Evolutionary conservation across 2,797 vertebrate species (phyloP).

Genomic region (Catostomus latipinnis): DNA sequence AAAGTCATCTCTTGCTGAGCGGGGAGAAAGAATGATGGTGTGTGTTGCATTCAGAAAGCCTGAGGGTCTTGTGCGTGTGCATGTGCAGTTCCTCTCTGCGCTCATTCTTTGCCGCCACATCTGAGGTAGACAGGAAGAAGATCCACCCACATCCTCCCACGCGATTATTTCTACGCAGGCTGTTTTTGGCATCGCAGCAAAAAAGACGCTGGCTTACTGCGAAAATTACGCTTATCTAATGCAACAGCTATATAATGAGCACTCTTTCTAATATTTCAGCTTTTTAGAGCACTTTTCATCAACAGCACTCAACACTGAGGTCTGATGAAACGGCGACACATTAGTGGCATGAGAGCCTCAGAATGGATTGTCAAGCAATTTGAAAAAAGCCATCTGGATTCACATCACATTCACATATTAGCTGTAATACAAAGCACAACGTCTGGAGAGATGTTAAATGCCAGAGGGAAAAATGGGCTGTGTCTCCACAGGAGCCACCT

Average conservation of each 20-base stretch:
- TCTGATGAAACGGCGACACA: conserved; percentile 26
- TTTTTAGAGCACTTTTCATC: conserved; percentile 30
- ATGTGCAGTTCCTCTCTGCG: conserved; percentile 34
- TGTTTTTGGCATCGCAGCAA: conserved; percentile 29
- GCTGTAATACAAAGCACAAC: conserved; percentile 60
- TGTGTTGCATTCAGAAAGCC: conserved; percentile 25
- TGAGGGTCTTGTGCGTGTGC: conserved; percentile 41
- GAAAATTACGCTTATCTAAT: conserved; percentile 45
- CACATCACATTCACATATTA: conserved; percentile 71
- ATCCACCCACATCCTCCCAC: conserved; percentile 53
- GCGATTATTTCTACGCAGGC: conserved; percentile 39
- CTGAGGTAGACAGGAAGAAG: conserved; percentile 42
- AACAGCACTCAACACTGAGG: neutral
- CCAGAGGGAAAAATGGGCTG: conserved; percentile 30
- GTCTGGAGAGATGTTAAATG: conserved; percentile 57
- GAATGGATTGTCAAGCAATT: conserved; percentile 65
- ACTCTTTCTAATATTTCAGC: conserved; percentile 34
- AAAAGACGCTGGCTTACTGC: conserved; percentile 34
- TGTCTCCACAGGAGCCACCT: conserved; percentile 45
- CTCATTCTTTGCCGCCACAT: conserved; percentile 35
- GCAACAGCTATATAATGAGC: conserved; percentile 24
- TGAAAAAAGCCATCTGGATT: conserved; percentile 62
- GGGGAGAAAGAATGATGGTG: conserved; percentile 37
- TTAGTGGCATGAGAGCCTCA: conserved; percentile 59
- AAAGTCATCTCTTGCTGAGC: conserved; percentile 50